A percentile compares a stretch with the other conserved stretches of the same genome.
Evolutionary conservation across 2,888 invertebrate genomes (phyloP).

Genomic region (Eupithecia subumbrata): DNA sequence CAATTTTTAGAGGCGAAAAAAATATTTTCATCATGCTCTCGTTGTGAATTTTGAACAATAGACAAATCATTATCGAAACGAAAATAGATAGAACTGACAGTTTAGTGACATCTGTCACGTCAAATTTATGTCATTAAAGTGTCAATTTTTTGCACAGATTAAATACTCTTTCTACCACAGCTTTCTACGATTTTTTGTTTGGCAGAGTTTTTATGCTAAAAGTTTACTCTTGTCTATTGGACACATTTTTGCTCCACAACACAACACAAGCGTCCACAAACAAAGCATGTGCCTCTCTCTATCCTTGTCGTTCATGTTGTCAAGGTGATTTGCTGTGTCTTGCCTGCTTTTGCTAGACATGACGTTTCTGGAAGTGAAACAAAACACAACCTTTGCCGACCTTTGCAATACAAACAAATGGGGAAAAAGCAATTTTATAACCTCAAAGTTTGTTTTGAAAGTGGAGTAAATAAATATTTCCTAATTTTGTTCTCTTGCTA

Average conservation of each 20-base stretch:
- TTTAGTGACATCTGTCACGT: background rate
- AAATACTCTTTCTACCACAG: too few species aligned
- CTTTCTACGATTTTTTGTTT: too few species aligned
- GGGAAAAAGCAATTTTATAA: background rate
- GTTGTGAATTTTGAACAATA: slow-evolving; percentile 54
- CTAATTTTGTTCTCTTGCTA: background rate
- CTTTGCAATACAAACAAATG: background rate
- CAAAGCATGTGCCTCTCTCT: background rate
- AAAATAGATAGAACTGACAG: background rate
- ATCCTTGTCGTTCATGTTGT: background rate
- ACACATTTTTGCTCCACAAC: background rate
- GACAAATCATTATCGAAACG: slow-evolving; percentile 39
- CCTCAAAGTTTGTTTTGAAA: slow-evolving; percentile 26
- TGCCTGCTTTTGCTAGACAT: background rate
- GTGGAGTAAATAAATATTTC: background rate
- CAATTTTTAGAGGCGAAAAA: slow-evolving; percentile 50
- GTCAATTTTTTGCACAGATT: too few species aligned
- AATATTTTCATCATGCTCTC: slow-evolving; percentile 57
- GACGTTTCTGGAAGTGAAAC: background rate
- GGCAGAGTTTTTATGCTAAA: too few species aligned
- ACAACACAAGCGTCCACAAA: background rate
- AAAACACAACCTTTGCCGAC: slow-evolving; percentile 15
- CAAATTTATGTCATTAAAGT: background rate
- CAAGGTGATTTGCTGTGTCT: background rate
- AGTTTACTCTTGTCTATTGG: background rate